phyloP scores from a whole-genome alignment of 2,113 vertebrate species.

The Corapipo altera region DNA sequence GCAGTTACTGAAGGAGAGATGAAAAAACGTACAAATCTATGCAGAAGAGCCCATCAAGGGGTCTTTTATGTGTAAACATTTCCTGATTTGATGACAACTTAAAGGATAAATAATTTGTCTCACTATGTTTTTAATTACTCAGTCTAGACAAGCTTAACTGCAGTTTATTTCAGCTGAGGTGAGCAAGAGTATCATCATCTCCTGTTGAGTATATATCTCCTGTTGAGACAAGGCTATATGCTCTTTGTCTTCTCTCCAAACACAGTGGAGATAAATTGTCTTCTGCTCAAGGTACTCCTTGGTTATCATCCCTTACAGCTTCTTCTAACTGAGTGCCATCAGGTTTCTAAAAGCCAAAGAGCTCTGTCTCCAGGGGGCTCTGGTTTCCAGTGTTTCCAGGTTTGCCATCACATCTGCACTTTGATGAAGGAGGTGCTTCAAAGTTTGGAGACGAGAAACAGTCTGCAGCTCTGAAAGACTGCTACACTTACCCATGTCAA shows the following conservation, averaged over 20 bases:
- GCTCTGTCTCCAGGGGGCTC: neutral
- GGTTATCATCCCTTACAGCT: neutral
- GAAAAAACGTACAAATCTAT: neutral
- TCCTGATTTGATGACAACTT: neutral
- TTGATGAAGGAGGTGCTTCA: neutral
- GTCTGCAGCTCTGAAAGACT: neutral
- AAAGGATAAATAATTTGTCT: slow-evolving; percentile 4
- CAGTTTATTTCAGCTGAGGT: neutral
- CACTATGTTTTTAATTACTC: slow-evolving; percentile 6
- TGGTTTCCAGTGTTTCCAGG: neutral
- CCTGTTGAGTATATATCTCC: neutral
- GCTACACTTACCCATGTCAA: rapidly evolving
- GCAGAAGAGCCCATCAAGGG: neutral
- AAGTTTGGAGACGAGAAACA: neutral
- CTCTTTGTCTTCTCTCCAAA: neutral
- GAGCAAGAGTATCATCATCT: neutral
- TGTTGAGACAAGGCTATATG: neutral
- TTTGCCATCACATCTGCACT: rapidly evolving
- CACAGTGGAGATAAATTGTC: neutral
- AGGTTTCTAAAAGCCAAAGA: neutral
- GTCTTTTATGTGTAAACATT: neutral
- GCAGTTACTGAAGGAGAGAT: neutral
- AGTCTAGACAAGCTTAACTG: neutral
- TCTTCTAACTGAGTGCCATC: neutral
- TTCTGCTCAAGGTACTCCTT: neutral